phyloP scores from a whole-genome alignment of 1,140 invertebrate genomes.

The Macrobrachium nipponense region DNA sequence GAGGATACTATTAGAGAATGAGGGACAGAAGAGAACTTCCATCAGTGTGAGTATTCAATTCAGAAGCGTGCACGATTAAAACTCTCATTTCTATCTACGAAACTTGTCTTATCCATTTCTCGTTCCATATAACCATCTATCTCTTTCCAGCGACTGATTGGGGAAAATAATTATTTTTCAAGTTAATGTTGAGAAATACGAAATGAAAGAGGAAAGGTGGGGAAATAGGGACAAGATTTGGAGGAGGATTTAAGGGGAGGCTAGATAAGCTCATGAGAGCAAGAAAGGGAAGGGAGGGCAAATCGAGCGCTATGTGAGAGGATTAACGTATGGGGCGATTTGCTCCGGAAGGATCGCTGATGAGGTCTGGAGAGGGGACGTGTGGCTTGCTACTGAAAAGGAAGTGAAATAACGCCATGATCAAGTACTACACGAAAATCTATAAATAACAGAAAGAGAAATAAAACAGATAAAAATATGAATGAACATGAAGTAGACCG shows the following conservation, averaged over 20 bases:
- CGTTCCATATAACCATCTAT: too few species aligned
- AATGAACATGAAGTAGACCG: too few species aligned
- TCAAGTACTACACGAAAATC: too few species aligned
- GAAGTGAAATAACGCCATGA: neutral
- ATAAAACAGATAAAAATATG: too few species aligned
- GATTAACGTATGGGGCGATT: neutral
- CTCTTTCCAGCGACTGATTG: neutral
- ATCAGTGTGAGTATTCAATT: too few species aligned
- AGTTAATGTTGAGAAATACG: neutral
- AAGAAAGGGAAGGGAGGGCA: neutral
- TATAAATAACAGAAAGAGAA: too few species aligned
- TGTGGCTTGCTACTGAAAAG: neutral
- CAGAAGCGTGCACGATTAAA: too few species aligned
- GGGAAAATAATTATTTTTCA: too few species aligned
- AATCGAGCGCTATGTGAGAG: neutral
- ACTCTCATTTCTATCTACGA: too few species aligned
- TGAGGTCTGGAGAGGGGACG: too few species aligned
- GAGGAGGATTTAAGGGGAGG: neutral
- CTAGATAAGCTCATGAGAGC: neutral
- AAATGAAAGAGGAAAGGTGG: neutral
- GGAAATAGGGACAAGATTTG: neutral
- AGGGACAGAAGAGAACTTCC: neutral
- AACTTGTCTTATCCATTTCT: too few species aligned
- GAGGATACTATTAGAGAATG: neutral
- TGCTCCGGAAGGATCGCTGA: neutral